Evolutionary conservation across 92 coral and sea anemone species (phyloP), one percentile per base, ranked within the genome.

Genomic region (Parazoanthus swiftii): DNA sequence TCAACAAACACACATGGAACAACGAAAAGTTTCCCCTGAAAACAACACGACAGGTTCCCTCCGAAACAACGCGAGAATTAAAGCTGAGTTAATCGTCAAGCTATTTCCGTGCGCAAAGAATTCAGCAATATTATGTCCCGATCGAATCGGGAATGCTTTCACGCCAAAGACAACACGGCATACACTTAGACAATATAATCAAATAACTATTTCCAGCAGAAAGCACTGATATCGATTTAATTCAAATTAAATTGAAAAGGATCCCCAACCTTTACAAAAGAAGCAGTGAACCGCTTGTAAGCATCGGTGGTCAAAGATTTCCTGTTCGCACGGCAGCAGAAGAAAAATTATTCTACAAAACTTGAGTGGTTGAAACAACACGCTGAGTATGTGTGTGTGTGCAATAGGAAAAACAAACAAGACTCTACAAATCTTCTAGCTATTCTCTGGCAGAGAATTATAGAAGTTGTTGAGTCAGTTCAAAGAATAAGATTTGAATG

Each of bases 401-500:
- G 50, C 51, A 50, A 36, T 18, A 48, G 23, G 35, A 48, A 79
- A 50, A 80, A 6, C 20, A 43, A 35, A 80, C n/a, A 20, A 7
- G 25, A 35, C 9, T 35, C 25, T 6, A 14, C n/a, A 56, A 56
- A 26, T 36, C 6, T 14, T 33, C 33, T 5, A 35, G 85, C 50
- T 79, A 36, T 20, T 35, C 42, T 33, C 38, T 29, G 5, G 10
- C 73, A 26, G 18, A 23, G 85, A 56, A 9, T n/a, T 50, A 33
- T 14, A 33, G 67, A 29, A 15, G 29, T 50, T 7, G 4, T 14
- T 15, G 13, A 80, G 16, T 54, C 9, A 33, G 72, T 80, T 58
- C 33, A 80, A 36, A 56, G 48, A 56, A 80, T 80, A 79, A 50
- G 83, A 79, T 36, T 25, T 67, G 72, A 80, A 80, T 58, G 71